Conservation (phyloP, 2,888 invertebrate genomes). For the Argyra leucocephala region DNA sequence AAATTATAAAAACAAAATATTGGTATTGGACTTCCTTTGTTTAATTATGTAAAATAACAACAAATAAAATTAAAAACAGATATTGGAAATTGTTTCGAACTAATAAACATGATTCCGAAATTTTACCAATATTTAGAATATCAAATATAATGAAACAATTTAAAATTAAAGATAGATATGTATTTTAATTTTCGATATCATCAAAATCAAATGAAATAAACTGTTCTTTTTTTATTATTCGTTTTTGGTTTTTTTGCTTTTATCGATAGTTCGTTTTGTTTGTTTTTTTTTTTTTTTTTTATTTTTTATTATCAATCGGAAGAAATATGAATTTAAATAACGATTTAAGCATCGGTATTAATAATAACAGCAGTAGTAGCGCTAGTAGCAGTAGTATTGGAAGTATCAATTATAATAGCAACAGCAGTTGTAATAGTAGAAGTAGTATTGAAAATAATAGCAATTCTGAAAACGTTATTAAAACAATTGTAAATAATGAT, state of each 20-base stretch:
- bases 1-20: not conserved
- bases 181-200: too few species aligned
- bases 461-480: not conserved
- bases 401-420: not conserved
- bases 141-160: too few species aligned
- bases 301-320: not conserved
- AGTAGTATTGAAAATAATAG: slow-evolving; percentile 1
- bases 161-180: too few species aligned
- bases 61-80: too few species aligned
- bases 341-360: not conserved
- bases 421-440: not conserved
- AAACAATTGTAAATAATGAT: slow-evolving; percentile 4
- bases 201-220: too few species aligned
- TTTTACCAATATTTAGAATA: too few species aligned
- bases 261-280: too few species aligned
- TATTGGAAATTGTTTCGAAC: too few species aligned
- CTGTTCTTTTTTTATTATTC: too few species aligned
- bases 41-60: not conserved
- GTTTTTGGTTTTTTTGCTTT: too few species aligned
- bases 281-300: too few species aligned
- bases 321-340: not conserved
- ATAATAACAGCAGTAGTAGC: not conserved
- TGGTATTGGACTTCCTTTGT: not conserved
- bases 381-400: not conserved
- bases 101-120: too few species aligned